These are phyloP conservation scores for Patella pellucida DNA, from an alignment of 2,888 invertebrate genomes.

Conservation along the genomic window DNA sequence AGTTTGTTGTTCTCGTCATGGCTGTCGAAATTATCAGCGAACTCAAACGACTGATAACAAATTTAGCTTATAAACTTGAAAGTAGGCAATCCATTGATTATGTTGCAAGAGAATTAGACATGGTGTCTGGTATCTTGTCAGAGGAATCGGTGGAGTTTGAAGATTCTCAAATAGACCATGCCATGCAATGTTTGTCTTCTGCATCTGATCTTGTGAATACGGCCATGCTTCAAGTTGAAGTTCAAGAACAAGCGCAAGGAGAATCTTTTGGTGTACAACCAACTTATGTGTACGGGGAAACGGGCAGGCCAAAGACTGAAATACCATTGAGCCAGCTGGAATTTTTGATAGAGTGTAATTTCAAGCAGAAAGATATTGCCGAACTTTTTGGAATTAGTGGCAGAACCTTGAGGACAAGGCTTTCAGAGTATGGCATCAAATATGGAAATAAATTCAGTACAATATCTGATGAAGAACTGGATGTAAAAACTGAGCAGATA, in stretches of 20 bases:
- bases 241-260: neutral
- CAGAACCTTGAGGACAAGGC: neutral
- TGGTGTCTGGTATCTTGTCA: slow-evolving; percentile 7
- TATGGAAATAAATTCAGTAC: neutral
- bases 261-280: slow-evolving; percentile 1
- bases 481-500: slow-evolving; percentile 12
- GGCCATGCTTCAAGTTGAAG: neutral
- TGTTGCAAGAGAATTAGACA: neutral
- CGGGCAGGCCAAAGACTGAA: slow-evolving; percentile 1
- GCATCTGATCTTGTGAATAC: slow-evolving; percentile 1
- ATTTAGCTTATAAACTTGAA: slow-evolving; percentile 2
- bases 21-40: neutral
- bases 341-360: slow-evolving; percentile 2
- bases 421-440: slow-evolving; percentile 2
- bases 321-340: neutral
- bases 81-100: slow-evolving; percentile 1
- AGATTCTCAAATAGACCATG: slow-evolving; percentile 2
- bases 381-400: slow-evolving; percentile 3
- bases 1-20: neutral
- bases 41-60: too few species aligned
- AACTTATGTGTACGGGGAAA: neutral
- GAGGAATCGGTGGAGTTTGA: neutral
- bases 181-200: slow-evolving; percentile 6
- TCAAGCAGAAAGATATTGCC: slow-evolving; percentile 8
- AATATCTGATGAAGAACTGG: slow-evolving; percentile 12